Base-by-base conservation (phyloP, 1,140 invertebrate species). In the Ganaspis sp. region DNA sequence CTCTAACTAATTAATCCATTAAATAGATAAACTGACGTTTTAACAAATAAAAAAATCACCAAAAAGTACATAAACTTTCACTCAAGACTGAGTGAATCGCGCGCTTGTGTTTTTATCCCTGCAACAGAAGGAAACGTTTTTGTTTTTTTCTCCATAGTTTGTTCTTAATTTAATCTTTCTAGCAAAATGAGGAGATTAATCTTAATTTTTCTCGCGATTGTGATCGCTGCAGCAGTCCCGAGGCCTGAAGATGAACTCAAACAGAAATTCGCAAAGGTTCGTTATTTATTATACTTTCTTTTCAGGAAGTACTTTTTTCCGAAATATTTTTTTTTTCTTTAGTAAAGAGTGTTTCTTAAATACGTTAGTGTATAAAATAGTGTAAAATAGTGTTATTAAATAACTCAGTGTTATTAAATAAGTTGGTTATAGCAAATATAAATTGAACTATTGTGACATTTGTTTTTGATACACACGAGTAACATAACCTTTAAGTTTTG, bases 221-320 rank as follows among this genome's bases (percentile, higher is more conserved):
- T 76, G 17, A 80, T 86, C 21, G 85, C 83, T 9, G 83, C 85
- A 58, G 93, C 92, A n/a, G 91, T 94, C 72, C 94, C 94, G 12
- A 94, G 94, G 87, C 92, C 93, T 29, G 87, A 88, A 53, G 93
- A 93, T 72, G 92, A 93, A 42, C 87, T 91, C 69, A 92, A 92
- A 78, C 87, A 92, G 15, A 86, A 92, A 42, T 76, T 92, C 53
- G 91, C 93, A 73, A 91, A 92, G 87, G 94, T 94, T 81, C 78
- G 29, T 19, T 23, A 58, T 72, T 54, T 9, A 40, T 38, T 23
- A 53, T 38, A 19, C 15, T 23, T 19, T 71, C 17, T 26, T 49
- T n/a, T n/a, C n/a, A n/a, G n/a, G n/a, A n/a, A n/a, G n/a, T 53
- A 58, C 45, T 72, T 73, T 72, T 15, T 9, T 54, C 6, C 40